Conservation (phyloP, 1,140 invertebrate species). For the Listronotus oregonensis region DNA sequence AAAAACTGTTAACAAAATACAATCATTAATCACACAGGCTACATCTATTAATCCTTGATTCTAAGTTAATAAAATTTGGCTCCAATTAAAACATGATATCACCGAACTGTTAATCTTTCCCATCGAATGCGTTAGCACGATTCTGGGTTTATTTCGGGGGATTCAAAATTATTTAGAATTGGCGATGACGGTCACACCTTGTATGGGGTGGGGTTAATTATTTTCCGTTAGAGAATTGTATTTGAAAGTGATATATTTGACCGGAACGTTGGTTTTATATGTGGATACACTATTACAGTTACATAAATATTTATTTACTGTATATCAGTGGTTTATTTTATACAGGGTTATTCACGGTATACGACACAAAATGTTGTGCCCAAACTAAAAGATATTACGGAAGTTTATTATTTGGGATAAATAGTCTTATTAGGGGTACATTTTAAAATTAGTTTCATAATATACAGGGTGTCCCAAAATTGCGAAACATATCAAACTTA, state of each 20-base stretch:
- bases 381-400: too few relatives aligned
- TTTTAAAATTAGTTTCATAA: too few relatives aligned
- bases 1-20: too few relatives aligned
- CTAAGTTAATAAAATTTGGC: constrained; percentile 24
- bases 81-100: constrained; percentile 19
- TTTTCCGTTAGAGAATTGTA: constrained; percentile 16
- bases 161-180: constrained; percentile 13
- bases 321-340: too few relatives aligned
- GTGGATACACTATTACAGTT: background rate
- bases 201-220: constrained; percentile 28
- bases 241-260: constrained; percentile 24
- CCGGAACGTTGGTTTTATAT: constrained; percentile 14
- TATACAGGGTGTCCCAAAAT: too few relatives aligned
- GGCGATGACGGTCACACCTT: constrained; percentile 26
- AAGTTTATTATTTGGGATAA: too few relatives aligned
- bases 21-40: background rate
- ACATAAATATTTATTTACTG: too few relatives aligned
- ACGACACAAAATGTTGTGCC: too few relatives aligned
- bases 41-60: background rate
- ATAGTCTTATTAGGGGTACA: too few relatives aligned
- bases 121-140: constrained; percentile 25
- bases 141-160: constrained; percentile 15
- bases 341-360: too few relatives aligned
- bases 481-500: too few relatives aligned
- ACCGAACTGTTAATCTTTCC: constrained; percentile 13